Base-by-base conservation (phyloP, 1,140 invertebrate species). In the Drosophila paulistorum region DNA sequence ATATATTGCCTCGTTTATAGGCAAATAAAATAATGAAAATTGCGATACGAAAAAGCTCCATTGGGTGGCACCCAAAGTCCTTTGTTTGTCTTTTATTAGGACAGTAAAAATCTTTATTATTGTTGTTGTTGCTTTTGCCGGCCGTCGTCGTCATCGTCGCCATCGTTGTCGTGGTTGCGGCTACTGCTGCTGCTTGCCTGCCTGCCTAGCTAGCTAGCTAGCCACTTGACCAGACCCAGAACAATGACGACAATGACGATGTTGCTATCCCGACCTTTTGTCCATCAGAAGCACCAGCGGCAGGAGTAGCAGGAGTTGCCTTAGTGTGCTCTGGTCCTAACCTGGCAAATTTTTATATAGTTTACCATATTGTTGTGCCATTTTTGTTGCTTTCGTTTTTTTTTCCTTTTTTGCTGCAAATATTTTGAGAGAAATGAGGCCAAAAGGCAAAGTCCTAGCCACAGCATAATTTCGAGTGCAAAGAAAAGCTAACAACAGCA, bases 1-100 rank as follows among this genome's bases (percentile, higher is more conserved):
- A 91, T 87, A 84, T 91, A 91, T 91, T 74, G 73, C 76, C 87
- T 71, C 79, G 83, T 91, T 91, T 91, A 91, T 91, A 79, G 78
- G 82, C 82, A 85, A 91, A 91, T 91, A 91, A 91, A 91, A 90
- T 91, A 91, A 91, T 91, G 90, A 77, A 90, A 91, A 91, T 89
- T 79, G 80, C 81, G 74, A 85, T 89, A 76, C 85, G 71, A 81
- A 71, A 83, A 87, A 79, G 74, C 74, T 78, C 57, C 62, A 35
- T 26, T 51, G 45, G 65, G 60, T 54, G 58, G 70, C 77, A 68
- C 76, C 77, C 61, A 72, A 74, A 66, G 81, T 91, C 82, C 58
- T 81, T 91, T 91, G 82, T 91, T 91, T 86, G 85, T 68, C 77
- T 90, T 91, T 91, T 91, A 90, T 91, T 90, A 81, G 77, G 70